Evolutionary conservation across 92 coral and sea anemone species (phyloP).

Genomic region (Epizoanthus ramosus): DNA sequence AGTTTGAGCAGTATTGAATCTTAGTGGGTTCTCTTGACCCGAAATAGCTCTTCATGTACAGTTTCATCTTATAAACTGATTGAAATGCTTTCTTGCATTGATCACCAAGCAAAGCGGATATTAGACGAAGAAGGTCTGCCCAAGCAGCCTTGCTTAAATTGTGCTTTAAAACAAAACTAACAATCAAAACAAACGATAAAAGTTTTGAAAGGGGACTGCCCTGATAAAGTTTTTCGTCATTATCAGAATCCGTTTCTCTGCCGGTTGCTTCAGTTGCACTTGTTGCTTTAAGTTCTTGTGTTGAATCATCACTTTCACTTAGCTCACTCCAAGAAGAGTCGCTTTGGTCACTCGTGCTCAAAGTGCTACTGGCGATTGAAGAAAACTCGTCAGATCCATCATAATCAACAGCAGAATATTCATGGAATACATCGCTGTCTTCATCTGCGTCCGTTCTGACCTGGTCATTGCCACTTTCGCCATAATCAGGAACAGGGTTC

Average conservation of each 20-base stretch:
- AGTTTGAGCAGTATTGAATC: conserved; percentile 42
- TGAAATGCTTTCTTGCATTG: conserved; percentile 36
- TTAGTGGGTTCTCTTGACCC: conserved; percentile 45
- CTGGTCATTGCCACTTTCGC: too few relatives aligned
- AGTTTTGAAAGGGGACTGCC: conserved; percentile 56
- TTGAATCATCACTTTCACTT: too few relatives aligned
- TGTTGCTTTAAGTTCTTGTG: too few relatives aligned
- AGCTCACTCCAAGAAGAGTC: too few relatives aligned
- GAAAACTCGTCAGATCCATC: conserved; percentile 25
- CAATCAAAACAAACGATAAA: conserved; percentile 43
- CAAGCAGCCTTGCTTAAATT: conserved; percentile 54
- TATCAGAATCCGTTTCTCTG: neutral
- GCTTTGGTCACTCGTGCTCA: too few relatives aligned
- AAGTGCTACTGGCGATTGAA: neutral
- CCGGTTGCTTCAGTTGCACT: too few relatives aligned
- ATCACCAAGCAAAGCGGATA: conserved; percentile 46
- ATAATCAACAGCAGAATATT: neutral
- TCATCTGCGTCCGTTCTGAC: neutral
- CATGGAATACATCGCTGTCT: neutral
- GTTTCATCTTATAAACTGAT: conserved; percentile 52
- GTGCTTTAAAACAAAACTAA: conserved; percentile 48
- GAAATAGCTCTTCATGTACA: conserved; percentile 32
- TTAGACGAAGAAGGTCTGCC: conserved; percentile 52
- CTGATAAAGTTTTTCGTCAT: conserved; percentile 49
- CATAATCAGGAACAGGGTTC: neutral